These are phyloP conservation scores for Acronicta psi DNA, from an alignment of 2,888 invertebrate genomes.

Conservation along the genomic window DNA sequence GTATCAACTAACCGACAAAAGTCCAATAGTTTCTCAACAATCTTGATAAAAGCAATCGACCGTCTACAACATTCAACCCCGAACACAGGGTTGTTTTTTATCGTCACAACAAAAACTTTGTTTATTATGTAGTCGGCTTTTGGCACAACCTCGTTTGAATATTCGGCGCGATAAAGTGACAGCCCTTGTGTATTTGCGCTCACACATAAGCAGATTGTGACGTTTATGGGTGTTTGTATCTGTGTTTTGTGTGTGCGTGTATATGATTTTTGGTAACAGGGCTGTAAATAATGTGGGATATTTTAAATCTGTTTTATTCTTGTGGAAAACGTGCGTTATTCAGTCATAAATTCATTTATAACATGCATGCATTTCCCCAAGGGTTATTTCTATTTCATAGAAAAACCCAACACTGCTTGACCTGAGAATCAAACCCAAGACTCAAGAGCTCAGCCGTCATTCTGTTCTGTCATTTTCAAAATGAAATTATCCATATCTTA, in stretches of 20 bases:
- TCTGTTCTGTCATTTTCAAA: no score
- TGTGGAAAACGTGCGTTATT: no score
- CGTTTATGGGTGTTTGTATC: conserved; percentile 2
- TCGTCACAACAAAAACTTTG: conserved; percentile 29
- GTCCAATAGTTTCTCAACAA: conserved; percentile 60
- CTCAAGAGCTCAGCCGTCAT: no score
- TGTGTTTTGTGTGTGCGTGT: neutral
- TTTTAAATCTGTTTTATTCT: neutral
- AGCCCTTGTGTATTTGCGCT: conserved; percentile 4
- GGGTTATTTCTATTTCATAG: no score
- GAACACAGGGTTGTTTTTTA: conserved; percentile 44
- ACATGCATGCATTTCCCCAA: no score
- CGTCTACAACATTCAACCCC: conserved; percentile 32
- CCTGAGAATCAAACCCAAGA: no score
- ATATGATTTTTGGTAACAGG: neutral
- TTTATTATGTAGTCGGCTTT: conserved; percentile 17
- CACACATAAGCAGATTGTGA: conserved; percentile 5
- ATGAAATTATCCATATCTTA: no score
- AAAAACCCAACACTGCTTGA: no score
- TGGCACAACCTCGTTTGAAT: conserved; percentile 26
- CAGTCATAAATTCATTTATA: no score
- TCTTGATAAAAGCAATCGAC: conserved; percentile 60
- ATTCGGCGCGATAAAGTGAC: conserved; percentile 10
- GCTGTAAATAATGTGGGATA: neutral
- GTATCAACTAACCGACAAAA: conserved; percentile 43